phyloP scores from a whole-genome alignment of 1,140 invertebrate species.

The Steinernema khuongi region DNA sequence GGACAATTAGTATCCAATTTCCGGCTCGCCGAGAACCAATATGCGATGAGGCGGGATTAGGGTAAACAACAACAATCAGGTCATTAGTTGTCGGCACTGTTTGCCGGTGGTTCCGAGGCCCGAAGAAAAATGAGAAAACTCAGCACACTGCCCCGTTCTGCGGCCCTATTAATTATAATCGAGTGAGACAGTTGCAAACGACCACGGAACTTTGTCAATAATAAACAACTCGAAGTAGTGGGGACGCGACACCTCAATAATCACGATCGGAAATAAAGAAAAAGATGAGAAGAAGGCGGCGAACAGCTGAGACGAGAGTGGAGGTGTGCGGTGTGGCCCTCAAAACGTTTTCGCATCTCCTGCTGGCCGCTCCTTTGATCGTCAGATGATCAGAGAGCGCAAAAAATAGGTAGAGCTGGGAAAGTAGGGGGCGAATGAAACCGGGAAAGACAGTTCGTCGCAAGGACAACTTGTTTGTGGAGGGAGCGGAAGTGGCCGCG shows the following conservation, averaged over 20 bases:
- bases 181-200: neutral
- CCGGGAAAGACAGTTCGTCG: neutral
- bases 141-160: neutral
- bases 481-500: no score
- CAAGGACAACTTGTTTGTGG: no score
- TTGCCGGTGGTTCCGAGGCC: neutral
- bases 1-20: conserved; percentile 9
- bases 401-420: no score
- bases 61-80: conserved; percentile 12
- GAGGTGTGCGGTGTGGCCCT: conserved; percentile 5
- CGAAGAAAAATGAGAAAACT: neutral
- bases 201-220: conserved; percentile 11
- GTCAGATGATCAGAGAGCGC: neutral
- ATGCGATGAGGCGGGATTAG: neutral
- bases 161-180: neutral
- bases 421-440: no score
- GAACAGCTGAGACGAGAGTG: conserved; percentile 10
- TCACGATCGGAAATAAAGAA: no score
- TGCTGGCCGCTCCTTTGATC: neutral
- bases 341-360: no score
- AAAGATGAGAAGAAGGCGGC: neutral
- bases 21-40: neutral
- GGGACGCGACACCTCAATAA: no score
- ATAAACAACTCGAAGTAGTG: no score
- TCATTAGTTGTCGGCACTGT: neutral